Evolutionary conservation across 2,113 vertebrate species (phyloP), one percentile per base, ranked within the genome.

Genomic region (Tetraodon nigroviridis): DNA sequence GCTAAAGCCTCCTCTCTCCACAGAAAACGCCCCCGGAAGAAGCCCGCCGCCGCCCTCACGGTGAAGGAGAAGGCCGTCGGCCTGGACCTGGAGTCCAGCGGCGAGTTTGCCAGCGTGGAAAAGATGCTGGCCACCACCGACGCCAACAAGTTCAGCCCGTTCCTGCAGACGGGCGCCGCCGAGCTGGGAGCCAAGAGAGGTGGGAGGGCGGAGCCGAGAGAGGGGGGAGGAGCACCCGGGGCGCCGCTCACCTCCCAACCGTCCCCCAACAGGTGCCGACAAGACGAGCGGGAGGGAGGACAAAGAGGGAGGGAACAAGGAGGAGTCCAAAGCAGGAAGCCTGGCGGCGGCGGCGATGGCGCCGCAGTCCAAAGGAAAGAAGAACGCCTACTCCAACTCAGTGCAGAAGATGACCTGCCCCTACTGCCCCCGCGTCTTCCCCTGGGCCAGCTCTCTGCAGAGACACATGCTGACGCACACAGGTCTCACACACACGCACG

Each of bases 51-150:
- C 0, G 44, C 13, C 6, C 47, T 67, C 6, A 6, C 46, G 0
- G 42, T 58, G 40, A 87, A 76, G 55, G 88, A 86, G 56, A 80
- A 75, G 58, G 0, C 21, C 0, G 47, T 37, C 1, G 66, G 64
- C 7, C 80, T 96, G 8, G 95, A 99, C 76, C 86, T 97, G 71
- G 96, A 99, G 80, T 97, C 96, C 27, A 98, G 96, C 3, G 95
- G 94, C 0, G 97, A 99, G 84, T 98, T 99, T n/a, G 93, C 97
- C 71, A 98, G 95, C 67, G 93, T 99, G 24, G 97, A 98, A 72
- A 96, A 95, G 86, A 99, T 99, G 94, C 79, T 99, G 13, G 97
- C 95, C 61, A 98, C 93, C 47, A 98, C 96, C 0, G 94, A 98
- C 72, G 81, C 95, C 75, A 98, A 98, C 86, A 93, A 95, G 83